Conservation (phyloP, 2,113 vertebrate species). For the Capricornis sumatraensis region DNA sequence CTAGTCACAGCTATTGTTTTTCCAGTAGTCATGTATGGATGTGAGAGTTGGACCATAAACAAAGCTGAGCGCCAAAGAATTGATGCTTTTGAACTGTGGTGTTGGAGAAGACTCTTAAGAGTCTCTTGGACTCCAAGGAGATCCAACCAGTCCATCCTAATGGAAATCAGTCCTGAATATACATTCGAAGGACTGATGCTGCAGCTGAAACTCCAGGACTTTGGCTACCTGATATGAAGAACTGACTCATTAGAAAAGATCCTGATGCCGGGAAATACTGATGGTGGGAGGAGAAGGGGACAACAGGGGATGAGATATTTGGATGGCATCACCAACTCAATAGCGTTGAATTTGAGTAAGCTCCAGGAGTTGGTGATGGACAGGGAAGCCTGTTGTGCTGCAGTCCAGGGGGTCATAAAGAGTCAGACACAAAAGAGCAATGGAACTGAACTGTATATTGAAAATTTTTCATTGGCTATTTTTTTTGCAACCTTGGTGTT, state of each 20-base stretch:
- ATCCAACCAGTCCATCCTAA: not conserved
- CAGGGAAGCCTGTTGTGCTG: not conserved
- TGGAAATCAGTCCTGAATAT: not conserved
- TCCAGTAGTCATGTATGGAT: not conserved
- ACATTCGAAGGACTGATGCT: not conserved
- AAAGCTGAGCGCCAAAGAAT: not conserved
- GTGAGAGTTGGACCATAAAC: not conserved
- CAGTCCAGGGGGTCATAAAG: not conserved
- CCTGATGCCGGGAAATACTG: not conserved
- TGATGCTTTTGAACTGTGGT: not conserved
- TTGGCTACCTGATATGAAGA: not conserved
- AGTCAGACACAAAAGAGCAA: not conserved
- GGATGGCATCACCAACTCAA: not conserved
- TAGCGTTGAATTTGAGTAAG: not conserved
- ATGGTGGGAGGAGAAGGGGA: rapidly evolving
- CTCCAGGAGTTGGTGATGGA: not conserved
- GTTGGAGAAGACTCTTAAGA: not conserved
- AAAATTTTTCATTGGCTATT: not conserved
- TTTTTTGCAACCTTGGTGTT: not conserved
- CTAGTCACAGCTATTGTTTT: not conserved
- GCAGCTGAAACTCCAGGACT: not conserved
- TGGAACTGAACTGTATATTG: not conserved
- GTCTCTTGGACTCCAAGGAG: not conserved
- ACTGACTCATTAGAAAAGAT: not conserved
- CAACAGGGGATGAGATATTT: not conserved